Evolutionary conservation across 2,113 vertebrate species (phyloP), one percentile per base, ranked within the genome.

Genomic region (Nothocercus nigrocapillus): DNA sequence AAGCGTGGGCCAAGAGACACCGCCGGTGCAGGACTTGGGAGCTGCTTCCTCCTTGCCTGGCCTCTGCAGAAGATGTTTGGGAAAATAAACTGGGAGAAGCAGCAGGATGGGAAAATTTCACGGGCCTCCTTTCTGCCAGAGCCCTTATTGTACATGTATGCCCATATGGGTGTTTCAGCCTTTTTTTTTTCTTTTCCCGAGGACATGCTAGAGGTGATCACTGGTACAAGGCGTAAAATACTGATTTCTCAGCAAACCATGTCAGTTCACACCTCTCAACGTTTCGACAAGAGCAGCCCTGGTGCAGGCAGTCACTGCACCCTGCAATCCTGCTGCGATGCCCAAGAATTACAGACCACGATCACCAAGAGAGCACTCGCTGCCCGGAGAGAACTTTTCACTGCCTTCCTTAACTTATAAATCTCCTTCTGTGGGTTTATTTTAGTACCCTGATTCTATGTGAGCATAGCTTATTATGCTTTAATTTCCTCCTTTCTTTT

Each of bases 401-500:
- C 77, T 95, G 67, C 68, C 81, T 93, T 49, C 64, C 61, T 69
- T 84, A 89, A 95, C 93, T 97, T 93, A 54, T 89, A 96, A 92
- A 76, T 92, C 44, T 19, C 49, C 69, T 96, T 94, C 63, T 91
- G 66, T 69, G 85, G 68, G 85, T 95, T 95, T 97, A 96, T 94
- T 97, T 96, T 95, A 90, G 75, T 97, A 73, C 76, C 28, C 86
- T 82, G 89, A 88, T 83, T 96, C 80, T 96, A 93, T 96, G 90
- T 96, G 92, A 95, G 91, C 74, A 88, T 77, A 93, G 85, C 66
- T 94, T 93, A 95, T 94, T 88, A 91, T 89, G 88, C 83, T 96
- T 94, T 94, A 94, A 95, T 97, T 97, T 96, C 94, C 93, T 93
- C n/a, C 25, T 68, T 89, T 85, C 34, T 94, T 88, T 88, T 91